Percentiles rank a stretch among this genome's conserved stretches.
phyloP scores from a whole-genome alignment of 2,888 invertebrate species.

The Glaucopsyche alexis region DNA sequence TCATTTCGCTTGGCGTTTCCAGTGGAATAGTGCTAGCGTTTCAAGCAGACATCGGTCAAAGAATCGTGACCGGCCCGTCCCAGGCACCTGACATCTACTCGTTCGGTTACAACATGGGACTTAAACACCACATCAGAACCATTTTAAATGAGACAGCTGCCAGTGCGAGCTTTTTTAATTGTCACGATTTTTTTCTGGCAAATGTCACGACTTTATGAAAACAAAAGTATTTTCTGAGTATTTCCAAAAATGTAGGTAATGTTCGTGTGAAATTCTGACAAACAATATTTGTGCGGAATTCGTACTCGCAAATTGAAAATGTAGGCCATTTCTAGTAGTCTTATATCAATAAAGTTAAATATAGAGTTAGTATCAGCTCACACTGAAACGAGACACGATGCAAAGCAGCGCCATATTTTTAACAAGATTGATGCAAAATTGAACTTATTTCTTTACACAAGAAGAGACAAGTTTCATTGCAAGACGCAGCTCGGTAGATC shows the following conservation, averaged over 20 bases:
- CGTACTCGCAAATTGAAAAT: background rate
- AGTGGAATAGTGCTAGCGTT: constrained; percentile 51
- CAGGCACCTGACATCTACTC: constrained; percentile 73
- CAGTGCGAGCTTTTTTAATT: constrained; percentile 8
- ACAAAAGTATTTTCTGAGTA: constrained; percentile 1
- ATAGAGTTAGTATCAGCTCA: background rate
- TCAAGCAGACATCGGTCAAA: constrained; percentile 75
- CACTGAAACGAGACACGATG: too few relatives aligned
- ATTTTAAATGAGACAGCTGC: constrained; percentile 56
- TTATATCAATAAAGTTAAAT: background rate
- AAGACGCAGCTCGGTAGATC: too few relatives aligned
- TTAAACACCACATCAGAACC: constrained; percentile 56
- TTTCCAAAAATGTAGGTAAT: background rate
- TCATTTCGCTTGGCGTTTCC: constrained; percentile 40
- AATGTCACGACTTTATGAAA: background rate
- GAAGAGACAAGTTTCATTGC: too few relatives aligned
- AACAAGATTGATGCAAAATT: too few relatives aligned
- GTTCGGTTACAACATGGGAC: constrained; percentile 62
- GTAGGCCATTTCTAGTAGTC: background rate
- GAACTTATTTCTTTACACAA: too few relatives aligned
- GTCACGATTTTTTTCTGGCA: constrained; percentile 12
- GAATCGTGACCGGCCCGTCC: constrained; percentile 76
- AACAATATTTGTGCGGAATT: background rate
- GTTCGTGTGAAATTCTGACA: background rate
- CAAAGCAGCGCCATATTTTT: too few relatives aligned